phyloP scores from a whole-genome alignment of 2,113 vertebrate genomes.

The Reinhardtius hippoglossoides region DNA sequence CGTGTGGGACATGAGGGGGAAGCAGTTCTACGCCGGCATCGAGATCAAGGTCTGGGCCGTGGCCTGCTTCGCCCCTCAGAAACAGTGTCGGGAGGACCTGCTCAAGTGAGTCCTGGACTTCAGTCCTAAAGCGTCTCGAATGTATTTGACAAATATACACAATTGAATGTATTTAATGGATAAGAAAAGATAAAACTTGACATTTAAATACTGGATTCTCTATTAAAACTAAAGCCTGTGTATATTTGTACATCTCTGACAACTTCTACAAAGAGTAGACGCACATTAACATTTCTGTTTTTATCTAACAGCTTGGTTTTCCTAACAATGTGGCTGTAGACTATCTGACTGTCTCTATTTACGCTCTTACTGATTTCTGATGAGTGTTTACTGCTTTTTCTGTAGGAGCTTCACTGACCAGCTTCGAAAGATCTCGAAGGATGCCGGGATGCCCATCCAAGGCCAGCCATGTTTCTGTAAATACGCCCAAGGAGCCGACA shows the following conservation, averaged over 20 bases:
- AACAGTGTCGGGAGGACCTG: constrained; percentile 97
- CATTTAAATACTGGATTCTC: no score
- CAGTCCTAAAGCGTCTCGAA: no score
- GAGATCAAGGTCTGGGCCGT: constrained; percentile 99
- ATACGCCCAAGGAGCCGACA: constrained; percentile 97
- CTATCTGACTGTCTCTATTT: not conserved
- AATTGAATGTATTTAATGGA: no score
- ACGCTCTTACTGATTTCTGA: not conserved
- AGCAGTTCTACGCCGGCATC: constrained; percentile 99
- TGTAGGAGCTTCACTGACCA: constrained; percentile 97
- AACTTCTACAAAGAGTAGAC: no score
- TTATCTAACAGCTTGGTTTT: no score
- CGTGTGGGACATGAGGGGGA: constrained; percentile 99
- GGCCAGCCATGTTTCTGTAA: constrained; percentile 99
- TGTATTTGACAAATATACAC: no score
- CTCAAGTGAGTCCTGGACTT: constrained; percentile 89
- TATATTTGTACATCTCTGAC: no score
- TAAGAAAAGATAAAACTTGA: no score
- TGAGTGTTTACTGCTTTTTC: not conserved
- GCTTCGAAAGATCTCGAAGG: constrained; percentile 98
- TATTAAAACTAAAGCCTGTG: no score
- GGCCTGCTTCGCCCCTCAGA: constrained; percentile 98
- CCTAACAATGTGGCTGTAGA: no score
- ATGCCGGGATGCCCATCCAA: constrained; percentile 98
- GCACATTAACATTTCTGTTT: not conserved